Evolutionary conservation across 2,888 invertebrate genomes (phyloP).

Genomic region (Actias luna): DNA sequence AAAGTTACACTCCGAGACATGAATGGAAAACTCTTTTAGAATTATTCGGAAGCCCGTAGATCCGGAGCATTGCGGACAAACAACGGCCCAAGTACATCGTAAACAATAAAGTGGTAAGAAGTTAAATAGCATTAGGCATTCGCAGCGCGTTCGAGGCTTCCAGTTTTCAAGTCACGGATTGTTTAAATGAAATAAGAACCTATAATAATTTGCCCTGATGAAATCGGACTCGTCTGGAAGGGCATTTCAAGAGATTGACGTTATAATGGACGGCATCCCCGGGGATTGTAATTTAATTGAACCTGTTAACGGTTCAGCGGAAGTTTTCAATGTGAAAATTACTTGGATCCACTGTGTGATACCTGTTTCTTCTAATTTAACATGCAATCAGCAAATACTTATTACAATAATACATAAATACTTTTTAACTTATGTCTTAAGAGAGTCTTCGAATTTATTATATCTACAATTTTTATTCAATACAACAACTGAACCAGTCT

Average conservation of each 20-base stretch:
- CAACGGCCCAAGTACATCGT: slow-evolving; percentile 45
- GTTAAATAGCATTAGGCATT: slow-evolving; percentile 57
- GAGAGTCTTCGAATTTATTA: too few species aligned
- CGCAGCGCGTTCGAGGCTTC: slow-evolving; percentile 45
- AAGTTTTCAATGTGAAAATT: slow-evolving; percentile 38
- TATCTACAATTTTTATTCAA: too few species aligned
- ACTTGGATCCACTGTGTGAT: slow-evolving; percentile 16
- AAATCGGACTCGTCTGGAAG: slow-evolving; percentile 24
- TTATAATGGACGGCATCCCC: slow-evolving; percentile 40
- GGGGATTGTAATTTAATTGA: slow-evolving; percentile 47
- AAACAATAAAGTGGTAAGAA: slow-evolving; percentile 45
- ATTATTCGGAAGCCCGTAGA: slow-evolving; percentile 35
- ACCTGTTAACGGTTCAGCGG: slow-evolving; percentile 39
- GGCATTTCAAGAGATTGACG: slow-evolving; percentile 43
- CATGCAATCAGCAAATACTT: too few species aligned
- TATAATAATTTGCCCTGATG: slow-evolving; percentile 48
- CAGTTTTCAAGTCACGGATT: slow-evolving; percentile 50
- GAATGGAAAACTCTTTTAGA: slow-evolving; percentile 45
- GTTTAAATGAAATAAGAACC: slow-evolving; percentile 62
- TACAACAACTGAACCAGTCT: neutral
- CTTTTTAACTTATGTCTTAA: too few species aligned
- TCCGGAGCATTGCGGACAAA: slow-evolving; percentile 34
- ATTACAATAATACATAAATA: too few species aligned
- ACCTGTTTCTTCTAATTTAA: too few species aligned
- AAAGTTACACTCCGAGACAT: slow-evolving; percentile 38